Percentiles rank a stretch among this genome's conserved stretches.
Evolutionary conservation across 2,113 vertebrate genomes (phyloP).

Genomic region (Siniperca knerii): DNA sequence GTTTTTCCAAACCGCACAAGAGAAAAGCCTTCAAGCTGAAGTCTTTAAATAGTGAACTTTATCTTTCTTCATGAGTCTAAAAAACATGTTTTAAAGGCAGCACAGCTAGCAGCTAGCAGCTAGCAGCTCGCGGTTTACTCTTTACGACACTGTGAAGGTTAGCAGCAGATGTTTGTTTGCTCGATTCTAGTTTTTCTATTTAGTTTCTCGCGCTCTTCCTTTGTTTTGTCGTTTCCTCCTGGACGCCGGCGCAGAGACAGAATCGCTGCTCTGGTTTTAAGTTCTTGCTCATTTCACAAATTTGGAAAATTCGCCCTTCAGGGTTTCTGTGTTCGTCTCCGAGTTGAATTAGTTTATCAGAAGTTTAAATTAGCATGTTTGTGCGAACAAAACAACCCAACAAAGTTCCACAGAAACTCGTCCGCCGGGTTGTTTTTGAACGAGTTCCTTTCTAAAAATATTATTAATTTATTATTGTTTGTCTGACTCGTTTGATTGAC

Average conservation of each 20-base stretch:
- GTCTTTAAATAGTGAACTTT: no score
- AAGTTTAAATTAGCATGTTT: background rate
- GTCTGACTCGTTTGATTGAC: slow-evolving; percentile 42
- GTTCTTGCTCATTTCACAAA: background rate
- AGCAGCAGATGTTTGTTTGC: no score
- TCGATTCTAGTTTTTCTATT: no score
- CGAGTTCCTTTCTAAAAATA: slow-evolving; percentile 15
- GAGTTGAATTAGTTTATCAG: background rate
- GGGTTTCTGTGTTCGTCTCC: background rate
- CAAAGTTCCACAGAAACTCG: background rate
- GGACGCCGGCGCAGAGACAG: no score
- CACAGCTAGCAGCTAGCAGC: background rate
- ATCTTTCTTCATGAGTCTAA: no score
- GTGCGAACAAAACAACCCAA: slow-evolving; percentile 6
- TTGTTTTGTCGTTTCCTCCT: no score
- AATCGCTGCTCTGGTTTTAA: background rate
- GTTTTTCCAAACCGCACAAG: no score
- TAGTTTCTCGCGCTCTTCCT: no score
- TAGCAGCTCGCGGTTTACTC: background rate
- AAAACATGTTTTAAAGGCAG: no score
- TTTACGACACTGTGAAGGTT: no score
- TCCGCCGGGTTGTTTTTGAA: slow-evolving; percentile 4
- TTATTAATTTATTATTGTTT: background rate
- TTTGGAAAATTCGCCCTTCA: background rate
- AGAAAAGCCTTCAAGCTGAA: no score